A percentile compares a stretch with the other conserved stretches of the same genome.
phyloP scores from a whole-genome alignment of 2,113 vertebrate genomes.

The Hepsetus odoe region DNA sequence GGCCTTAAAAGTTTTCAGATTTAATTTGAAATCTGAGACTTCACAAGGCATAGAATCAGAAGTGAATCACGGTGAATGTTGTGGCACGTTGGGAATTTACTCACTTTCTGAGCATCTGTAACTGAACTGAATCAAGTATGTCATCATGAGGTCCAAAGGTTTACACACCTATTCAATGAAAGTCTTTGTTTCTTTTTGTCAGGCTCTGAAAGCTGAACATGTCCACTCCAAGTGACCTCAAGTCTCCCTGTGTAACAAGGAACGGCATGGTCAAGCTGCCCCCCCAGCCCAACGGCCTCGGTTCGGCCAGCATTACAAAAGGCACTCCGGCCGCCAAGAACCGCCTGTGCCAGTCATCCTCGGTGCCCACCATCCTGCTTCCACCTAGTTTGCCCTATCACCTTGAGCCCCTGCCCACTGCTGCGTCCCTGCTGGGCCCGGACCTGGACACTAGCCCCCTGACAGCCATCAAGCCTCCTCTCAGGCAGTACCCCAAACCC shows the following conservation, averaged over 20 bases:
- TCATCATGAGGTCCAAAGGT: too few relatives aligned
- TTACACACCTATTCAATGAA: neutral
- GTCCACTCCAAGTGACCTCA: constrained; percentile 85
- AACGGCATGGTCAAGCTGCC: constrained; percentile 96
- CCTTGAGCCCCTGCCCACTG: constrained; percentile 79
- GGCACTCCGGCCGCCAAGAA: constrained; percentile 96
- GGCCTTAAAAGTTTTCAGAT: too few relatives aligned
- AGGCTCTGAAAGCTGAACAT: constrained; percentile 81
- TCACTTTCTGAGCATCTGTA: too few relatives aligned
- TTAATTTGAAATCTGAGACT: too few relatives aligned
- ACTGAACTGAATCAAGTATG: neutral
- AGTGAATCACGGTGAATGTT: neutral
- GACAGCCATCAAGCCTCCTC: constrained; percentile 73
- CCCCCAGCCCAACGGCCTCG: constrained; percentile 91
- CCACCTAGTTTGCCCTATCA: constrained; percentile 83
- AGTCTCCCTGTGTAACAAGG: constrained; percentile 94
- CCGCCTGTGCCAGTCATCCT: constrained; percentile 94
- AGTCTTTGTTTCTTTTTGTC: neutral
- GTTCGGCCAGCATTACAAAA: constrained; percentile 98
- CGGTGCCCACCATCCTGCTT: constrained; percentile 86
- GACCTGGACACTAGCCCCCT: constrained; percentile 72
- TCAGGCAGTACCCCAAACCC: constrained; percentile 77
- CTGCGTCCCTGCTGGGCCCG: constrained; percentile 81
- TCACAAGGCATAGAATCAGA: neutral
- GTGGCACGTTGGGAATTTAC: too few relatives aligned